Evolutionary conservation across 2,113 vertebrate genomes (phyloP).

Genomic region (Strix uralensis): DNA sequence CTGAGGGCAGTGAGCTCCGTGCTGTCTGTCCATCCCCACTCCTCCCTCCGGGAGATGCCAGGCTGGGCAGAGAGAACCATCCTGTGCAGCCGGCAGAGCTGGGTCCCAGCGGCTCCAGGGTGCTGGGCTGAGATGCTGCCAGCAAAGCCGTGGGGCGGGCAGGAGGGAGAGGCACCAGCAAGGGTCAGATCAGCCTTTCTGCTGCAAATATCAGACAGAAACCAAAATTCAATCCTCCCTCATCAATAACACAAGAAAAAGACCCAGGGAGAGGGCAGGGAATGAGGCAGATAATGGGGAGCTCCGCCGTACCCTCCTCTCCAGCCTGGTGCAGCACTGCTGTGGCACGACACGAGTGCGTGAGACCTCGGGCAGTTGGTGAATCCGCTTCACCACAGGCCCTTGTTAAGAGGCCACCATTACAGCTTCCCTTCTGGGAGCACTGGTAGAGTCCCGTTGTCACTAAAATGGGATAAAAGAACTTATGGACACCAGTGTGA

Average conservation of each 20-base stretch:
- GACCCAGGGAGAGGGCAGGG: not conserved
- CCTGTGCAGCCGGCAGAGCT: not conserved
- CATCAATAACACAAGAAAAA: not conserved
- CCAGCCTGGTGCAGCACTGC: not conserved
- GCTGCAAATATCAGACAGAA: not conserved
- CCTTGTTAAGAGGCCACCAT: not conserved
- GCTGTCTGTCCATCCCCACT: not conserved
- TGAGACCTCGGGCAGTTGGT: not conserved
- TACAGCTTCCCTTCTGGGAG: not conserved
- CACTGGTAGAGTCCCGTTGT: not conserved
- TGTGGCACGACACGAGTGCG: accelerated
- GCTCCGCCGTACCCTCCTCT: not conserved
- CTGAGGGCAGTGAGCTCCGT: not conserved
- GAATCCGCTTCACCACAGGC: not conserved
- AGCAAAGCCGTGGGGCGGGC: not conserved
- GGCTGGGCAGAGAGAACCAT: not conserved
- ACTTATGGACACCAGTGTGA: too few relatives aligned
- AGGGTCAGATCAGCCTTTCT: not conserved
- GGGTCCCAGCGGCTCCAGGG: not conserved
- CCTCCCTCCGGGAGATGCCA: not conserved
- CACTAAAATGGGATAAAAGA: too few relatives aligned
- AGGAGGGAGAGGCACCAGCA: accelerated
- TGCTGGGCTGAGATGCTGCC: not conserved
- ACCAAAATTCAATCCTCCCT: not conserved
- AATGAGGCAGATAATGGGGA: not conserved